Percentiles rank a stretch among this genome's conserved stretches.
phyloP scores from a whole-genome alignment of 2,113 vertebrate genomes.

The Myrmophylax atrothorax region DNA sequence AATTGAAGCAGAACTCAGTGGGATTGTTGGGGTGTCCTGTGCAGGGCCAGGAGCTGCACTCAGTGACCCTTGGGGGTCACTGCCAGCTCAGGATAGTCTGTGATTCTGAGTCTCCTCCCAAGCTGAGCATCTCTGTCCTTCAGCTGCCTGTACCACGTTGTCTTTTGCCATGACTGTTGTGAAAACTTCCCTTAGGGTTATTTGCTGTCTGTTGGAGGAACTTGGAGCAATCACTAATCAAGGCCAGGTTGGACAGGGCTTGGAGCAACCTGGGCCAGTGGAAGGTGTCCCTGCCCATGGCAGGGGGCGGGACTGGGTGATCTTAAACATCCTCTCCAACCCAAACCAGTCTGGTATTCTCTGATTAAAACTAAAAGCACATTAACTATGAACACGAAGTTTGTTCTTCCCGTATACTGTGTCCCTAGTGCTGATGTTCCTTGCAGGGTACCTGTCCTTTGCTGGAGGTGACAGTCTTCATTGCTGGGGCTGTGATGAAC shows the following conservation, averaged over 20 bases:
- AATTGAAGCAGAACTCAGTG: neutral
- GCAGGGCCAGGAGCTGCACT: neutral
- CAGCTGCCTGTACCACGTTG: accelerated
- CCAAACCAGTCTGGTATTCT: neutral
- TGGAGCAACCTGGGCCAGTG: neutral
- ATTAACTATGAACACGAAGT: accelerated
- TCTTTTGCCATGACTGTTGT: accelerated
- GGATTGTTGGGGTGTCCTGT: neutral
- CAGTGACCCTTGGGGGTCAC: neutral
- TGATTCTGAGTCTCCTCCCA: neutral
- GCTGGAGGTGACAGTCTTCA: neutral
- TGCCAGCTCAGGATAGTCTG: neutral
- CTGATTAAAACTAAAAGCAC: neutral
- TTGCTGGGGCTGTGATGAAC: neutral
- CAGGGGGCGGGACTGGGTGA: neutral
- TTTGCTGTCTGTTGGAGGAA: neutral
- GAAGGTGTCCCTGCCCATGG: neutral
- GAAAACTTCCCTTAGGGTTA: neutral
- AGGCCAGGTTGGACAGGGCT: neutral
- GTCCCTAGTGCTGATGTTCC: neutral
- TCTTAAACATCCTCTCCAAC: neutral
- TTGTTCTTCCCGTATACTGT: neutral
- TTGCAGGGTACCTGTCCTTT: neutral
- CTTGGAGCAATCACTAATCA: neutral
- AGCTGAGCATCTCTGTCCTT: neutral